A percentile compares a stretch with the other conserved stretches of the same genome.
These are phyloP conservation scores for Regulus satrapa DNA, from an alignment of 2,113 vertebrate genomes.

Conservation along the genomic window DNA sequence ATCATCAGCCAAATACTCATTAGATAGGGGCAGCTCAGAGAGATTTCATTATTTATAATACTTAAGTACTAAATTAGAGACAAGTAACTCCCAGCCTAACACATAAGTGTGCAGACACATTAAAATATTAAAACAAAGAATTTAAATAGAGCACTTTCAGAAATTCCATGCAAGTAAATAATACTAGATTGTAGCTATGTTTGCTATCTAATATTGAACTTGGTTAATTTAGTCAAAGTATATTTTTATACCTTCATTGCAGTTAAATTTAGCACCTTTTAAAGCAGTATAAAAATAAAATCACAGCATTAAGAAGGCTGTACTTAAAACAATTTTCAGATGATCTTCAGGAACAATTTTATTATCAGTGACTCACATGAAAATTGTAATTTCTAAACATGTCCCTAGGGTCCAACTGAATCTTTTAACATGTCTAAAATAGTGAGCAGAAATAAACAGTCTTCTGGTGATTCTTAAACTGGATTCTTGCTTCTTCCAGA, in stretches of 20 bases:
- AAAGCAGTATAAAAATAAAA: conserved; percentile 1
- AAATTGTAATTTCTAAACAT: conserved; percentile 46
- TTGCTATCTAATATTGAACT: background rate
- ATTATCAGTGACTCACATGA: conserved; percentile 24
- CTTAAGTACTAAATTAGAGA: background rate
- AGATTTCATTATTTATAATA: background rate
- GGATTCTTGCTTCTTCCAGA: background rate
- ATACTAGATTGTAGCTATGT: background rate
- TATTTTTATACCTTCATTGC: background rate
- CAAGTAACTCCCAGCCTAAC: background rate
- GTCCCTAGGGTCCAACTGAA: background rate
- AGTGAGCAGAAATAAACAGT: background rate
- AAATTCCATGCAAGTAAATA: background rate
- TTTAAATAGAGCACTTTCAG: background rate
- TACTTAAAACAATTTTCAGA: conserved; percentile 34
- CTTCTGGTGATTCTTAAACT: background rate
- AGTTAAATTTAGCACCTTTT: background rate
- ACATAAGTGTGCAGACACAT: background rate
- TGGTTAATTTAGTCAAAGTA: background rate
- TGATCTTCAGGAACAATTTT: conserved; percentile 35
- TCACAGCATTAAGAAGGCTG: background rate
- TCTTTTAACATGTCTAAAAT: background rate
- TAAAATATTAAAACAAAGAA: background rate
- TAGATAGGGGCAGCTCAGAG: background rate
- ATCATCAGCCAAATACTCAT: background rate